Percentiles rank a stretch among this genome's conserved stretches.
Evolutionary conservation across 2,797 vertebrate species (phyloP).

Genomic region (Anabacerthia variegaticeps): DNA sequence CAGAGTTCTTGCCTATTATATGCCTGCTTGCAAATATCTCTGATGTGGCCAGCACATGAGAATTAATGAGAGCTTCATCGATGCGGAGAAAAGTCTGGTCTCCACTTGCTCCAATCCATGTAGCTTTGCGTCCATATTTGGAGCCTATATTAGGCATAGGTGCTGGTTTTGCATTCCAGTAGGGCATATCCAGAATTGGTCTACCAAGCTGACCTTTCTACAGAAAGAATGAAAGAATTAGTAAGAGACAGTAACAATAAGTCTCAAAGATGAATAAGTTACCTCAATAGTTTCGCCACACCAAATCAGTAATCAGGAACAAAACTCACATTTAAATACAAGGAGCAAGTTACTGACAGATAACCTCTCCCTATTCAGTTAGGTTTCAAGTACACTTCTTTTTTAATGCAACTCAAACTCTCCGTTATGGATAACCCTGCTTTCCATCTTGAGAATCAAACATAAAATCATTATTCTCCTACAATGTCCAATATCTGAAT

Average conservation of each 20-base stretch:
- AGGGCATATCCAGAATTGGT: slow-evolving; percentile 96
- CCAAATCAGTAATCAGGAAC: background rate
- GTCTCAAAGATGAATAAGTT: background rate
- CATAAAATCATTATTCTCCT: background rate
- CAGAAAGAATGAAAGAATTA: slow-evolving; percentile 1
- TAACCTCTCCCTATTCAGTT: background rate
- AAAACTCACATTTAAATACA: background rate
- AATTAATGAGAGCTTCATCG: slow-evolving; percentile 98
- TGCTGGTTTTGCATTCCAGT: slow-evolving; percentile 98
- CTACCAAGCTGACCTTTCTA: slow-evolving; percentile 98
- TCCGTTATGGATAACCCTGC: background rate
- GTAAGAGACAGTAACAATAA: background rate
- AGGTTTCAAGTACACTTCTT: background rate
- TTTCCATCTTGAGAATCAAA: background rate
- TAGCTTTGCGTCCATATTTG: slow-evolving; percentile 96
- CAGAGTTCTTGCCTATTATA: slow-evolving; percentile 87
- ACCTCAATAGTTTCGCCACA: background rate
- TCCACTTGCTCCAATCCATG: slow-evolving; percentile 97
- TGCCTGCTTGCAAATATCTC: slow-evolving; percentile 99
- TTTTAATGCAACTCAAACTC: background rate
- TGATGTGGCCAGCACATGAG: slow-evolving; percentile 95
- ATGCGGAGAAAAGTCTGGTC: slow-evolving; percentile 98
- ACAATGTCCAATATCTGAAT: background rate
- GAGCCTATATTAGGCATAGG: slow-evolving; percentile 98
- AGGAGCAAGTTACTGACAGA: background rate